Evolutionary conservation across 2,888 invertebrate species (phyloP), one percentile per base, ranked within the genome.

Genomic region (Brachyopa scutellaris): DNA sequence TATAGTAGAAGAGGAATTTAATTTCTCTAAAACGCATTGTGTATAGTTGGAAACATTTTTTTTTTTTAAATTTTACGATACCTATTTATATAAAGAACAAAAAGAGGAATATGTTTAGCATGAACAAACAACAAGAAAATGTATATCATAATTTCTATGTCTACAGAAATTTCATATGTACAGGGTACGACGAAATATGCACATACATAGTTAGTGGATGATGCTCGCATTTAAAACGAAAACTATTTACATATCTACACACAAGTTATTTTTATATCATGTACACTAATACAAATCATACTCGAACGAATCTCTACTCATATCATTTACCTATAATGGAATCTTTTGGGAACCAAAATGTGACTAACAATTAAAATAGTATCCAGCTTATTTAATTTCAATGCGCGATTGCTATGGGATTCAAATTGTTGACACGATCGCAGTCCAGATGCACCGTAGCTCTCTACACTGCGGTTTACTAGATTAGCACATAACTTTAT

Each of bases 91-190:
- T 13, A 38, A 29, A 38, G 38, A 70, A 62, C 67, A 70, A 53
- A 45, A 36, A 64, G 59, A 79, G 53, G 61, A 67, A 31, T 74
- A 74, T 80, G 74, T 74, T 74, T 80, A 80, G 79, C 79, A 80
- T 80, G 74, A 47, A 55, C 5, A 26, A 36, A 4, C 13, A n/a
- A n/a, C n/a, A n/a, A n/a, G n/a, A n/a, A n/a, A 26, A 47, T 57
- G 19, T 53, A 5, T 61, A 21, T 59, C 29, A 29, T 26, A 9
- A 29, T 49, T 29, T 62, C 13, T 55, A 17, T 33, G 40, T 62
- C 29, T 53, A 67, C 29, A 40, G 36, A 51, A 40, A 38, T 9
- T 17, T 47, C 21, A 31, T 36, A 5, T 69, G 26, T 57, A 49
- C 15, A 57, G 69, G 47, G 49, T 57, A 57, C 57, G 47, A 57